Conservation (phyloP, 2,113 vertebrate species). For the Cepphus grylle region DNA sequence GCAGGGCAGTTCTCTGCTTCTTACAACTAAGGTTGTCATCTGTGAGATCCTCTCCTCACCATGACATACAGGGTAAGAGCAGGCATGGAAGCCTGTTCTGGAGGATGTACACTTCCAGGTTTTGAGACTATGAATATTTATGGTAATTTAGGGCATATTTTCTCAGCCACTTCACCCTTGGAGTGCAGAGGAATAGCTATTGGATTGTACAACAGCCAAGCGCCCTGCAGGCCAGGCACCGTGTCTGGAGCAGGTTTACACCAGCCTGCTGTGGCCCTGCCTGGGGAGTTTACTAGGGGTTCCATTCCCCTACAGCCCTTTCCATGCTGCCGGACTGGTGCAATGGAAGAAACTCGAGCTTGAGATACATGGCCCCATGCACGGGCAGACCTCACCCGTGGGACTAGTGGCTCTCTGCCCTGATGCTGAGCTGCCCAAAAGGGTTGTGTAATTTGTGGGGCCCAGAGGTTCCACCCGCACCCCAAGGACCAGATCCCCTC, state of each 20-base stretch:
- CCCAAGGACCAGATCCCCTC: background rate
- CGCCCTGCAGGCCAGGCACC: rapidly evolving
- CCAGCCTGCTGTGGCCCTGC: background rate
- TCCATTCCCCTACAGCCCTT: background rate
- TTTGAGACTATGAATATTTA: background rate
- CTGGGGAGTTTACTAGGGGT: background rate
- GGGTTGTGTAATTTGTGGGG: background rate
- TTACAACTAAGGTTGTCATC: background rate
- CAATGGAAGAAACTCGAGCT: background rate
- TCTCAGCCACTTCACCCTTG: background rate
- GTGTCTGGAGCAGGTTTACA: background rate
- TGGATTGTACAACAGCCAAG: background rate
- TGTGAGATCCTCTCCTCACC: background rate
- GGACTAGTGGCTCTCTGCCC: background rate
- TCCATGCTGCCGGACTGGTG: background rate
- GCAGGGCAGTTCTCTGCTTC: background rate
- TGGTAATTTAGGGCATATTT: background rate
- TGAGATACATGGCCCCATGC: rapidly evolving
- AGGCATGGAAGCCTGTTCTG: background rate
- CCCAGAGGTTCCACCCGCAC: background rate
- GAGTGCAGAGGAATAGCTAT: background rate
- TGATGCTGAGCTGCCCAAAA: background rate
- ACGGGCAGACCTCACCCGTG: background rate
- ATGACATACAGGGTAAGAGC: background rate
- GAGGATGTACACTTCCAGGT: background rate